These are phyloP conservation scores for Meiosimyza decipiens DNA, from an alignment of 2,888 invertebrate species.

Conservation along the genomic window DNA sequence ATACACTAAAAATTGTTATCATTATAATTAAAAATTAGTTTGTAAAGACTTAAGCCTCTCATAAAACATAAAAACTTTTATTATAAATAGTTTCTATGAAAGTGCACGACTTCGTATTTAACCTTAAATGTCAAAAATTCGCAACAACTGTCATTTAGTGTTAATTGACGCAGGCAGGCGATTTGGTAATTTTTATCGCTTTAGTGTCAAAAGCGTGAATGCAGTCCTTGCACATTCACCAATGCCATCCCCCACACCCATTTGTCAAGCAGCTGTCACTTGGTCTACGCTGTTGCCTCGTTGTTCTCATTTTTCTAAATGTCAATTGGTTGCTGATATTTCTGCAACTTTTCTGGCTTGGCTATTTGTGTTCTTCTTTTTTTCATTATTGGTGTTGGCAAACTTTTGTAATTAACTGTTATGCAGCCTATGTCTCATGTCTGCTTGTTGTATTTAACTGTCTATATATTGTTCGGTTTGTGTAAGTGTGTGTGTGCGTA, in stretches of 20 bases:
- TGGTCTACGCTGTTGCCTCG: no score
- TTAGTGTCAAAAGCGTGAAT: no score
- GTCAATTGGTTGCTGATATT: slow-evolving; percentile 8
- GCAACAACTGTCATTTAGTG: slow-evolving; percentile 23
- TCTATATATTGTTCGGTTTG: not conserved
- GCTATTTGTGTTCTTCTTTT: slow-evolving; percentile 1
- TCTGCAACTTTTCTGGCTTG: slow-evolving; percentile 9
- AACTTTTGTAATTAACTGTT: slow-evolving; percentile 29
- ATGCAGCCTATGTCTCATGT: slow-evolving; percentile 20
- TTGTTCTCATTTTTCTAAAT: slow-evolving; percentile 3
- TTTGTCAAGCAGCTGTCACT: no score
- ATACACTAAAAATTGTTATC: no score
- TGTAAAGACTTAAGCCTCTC: no score
- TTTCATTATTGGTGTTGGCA: slow-evolving; percentile 25
- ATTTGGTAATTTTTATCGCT: no score
- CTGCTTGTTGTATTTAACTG: not conserved
- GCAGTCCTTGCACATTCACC: no score
- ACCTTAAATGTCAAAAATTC: slow-evolving; percentile 13
- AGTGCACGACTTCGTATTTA: not conserved
- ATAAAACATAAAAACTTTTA: no score
- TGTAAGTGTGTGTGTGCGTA: not conserved
- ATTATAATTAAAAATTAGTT: no score
- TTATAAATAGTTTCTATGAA: no score
- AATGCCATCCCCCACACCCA: no score
- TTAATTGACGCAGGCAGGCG: slow-evolving; percentile 12